Conservation (phyloP, 2,888 invertebrate species). For the Acanthoscelides obtectus region DNA sequence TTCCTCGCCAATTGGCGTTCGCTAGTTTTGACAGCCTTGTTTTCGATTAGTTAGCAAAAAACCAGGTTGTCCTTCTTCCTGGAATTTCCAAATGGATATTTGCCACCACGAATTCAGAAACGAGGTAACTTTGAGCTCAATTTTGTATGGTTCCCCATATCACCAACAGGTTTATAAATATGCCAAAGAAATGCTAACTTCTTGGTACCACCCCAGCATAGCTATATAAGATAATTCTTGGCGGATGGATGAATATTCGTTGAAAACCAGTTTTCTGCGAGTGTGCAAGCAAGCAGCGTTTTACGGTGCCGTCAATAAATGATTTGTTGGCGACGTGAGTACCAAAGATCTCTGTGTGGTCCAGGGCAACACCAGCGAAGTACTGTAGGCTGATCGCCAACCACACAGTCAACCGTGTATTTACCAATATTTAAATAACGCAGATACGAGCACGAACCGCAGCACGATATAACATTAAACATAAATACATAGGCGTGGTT, state of each 20-base stretch:
- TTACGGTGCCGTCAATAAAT: not conserved
- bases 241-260: not conserved
- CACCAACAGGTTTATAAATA: no score
- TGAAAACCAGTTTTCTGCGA: not conserved
- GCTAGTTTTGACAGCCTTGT: no score
- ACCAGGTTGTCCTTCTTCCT: no score
- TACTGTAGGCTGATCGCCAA: not conserved
- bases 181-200: no score
- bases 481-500: not conserved
- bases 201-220: not conserved
- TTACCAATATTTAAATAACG: not conserved
- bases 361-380: not conserved
- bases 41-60: no score
- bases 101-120: no score
- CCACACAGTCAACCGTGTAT: not conserved
- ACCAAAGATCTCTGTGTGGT: not conserved
- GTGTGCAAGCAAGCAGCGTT: not conserved
- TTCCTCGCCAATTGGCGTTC: no score
- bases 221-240: not conserved
- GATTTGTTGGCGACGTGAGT: not conserved
- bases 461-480: not conserved
- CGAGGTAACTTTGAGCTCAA: no score
- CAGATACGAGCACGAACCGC: not conserved
- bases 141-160: no score
- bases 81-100: no score